Base-by-base conservation (phyloP, 2,888 invertebrate species). In the Eutolmus rufibarbis region DNA sequence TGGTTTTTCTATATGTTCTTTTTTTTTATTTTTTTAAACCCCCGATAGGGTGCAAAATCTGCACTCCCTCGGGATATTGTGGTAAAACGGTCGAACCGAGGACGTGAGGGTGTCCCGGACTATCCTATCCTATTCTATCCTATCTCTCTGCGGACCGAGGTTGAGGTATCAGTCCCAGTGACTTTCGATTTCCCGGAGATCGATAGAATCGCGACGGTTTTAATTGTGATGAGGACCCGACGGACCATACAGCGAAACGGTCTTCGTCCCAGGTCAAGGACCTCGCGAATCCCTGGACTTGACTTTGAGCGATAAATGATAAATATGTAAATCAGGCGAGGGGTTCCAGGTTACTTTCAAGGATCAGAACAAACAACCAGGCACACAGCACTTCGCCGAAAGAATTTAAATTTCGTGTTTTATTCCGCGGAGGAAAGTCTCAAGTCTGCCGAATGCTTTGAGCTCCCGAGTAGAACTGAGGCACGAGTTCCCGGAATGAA, bases 381-480 rank as follows among this genome's bases (percentile, higher is more conserved):
- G n/a, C 40, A 23, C 46, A 78, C 23, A 51, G 16, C 51, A 46
- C 79, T 79, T 79, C 37, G 40, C 46, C 43, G 40, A 23, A 78
- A 28, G 82, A 82, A 51, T 56, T 23, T 19, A 37, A 82, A 66
- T 31, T 66, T 7, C 78, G 46, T 76, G 40, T 12, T 46, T 46
- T 16, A 43, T n/a, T n/a, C 9, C 37, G 66, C 43, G 19, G 14
- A 31, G 74, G 28, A 81, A 51, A 46, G n/a, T 51, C 51, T 51
- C 51, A 51, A 66, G 28, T 43, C 37, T 14, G 81, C 77, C 88
- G 77, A 79, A 78, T 84, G 14, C 88, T 87, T 85, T 66, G 88
- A 88, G 88, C 88, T 88, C 88, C 74, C 87, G 87, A 88, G 74
- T 77, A 46, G 88, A 85, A 88, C 88, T 88, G 88, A 88, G 76